Evolutionary conservation across 2,113 vertebrate species (phyloP).

Genomic region (Recurvirostra avosetta): DNA sequence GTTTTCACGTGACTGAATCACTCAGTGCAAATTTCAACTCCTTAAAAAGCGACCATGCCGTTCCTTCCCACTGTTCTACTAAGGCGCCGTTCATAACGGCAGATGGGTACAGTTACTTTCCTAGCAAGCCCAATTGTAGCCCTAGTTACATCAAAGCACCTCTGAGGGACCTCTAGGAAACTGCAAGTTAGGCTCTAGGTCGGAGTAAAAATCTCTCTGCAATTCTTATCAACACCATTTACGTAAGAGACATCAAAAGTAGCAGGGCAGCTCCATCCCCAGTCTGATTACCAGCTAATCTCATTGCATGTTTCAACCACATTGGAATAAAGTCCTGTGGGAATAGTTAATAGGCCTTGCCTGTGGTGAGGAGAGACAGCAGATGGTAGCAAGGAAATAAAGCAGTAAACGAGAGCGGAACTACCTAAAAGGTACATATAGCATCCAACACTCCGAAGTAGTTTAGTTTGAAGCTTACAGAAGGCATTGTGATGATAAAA

Average conservation of each 20-base stretch:
- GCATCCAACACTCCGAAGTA: not conserved
- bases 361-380: not conserved
- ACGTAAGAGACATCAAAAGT: not conserved
- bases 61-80: not conserved
- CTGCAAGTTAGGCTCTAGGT: not conserved
- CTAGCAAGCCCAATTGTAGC: not conserved
- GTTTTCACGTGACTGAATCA: no score
- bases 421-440: not conserved
- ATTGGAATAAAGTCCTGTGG: not conserved
- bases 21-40: no score
- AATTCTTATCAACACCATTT: not conserved
- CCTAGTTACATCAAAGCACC: not conserved
- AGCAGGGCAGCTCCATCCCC: not conserved
- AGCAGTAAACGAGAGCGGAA: not conserved
- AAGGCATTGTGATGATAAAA: not conserved
- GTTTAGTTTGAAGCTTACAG: not conserved
- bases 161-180: not conserved
- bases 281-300: no score
- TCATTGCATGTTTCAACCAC: not conserved
- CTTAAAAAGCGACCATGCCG: not conserved
- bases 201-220: not conserved
- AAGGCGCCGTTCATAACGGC: rapidly evolving
- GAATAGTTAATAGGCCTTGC: not conserved
- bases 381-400: not conserved
- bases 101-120: no score